Evolutionary conservation across 1,140 invertebrate genomes (phyloP), one percentile per base, ranked within the genome.

Genomic region (Lysiphlebus fabarum): DNA sequence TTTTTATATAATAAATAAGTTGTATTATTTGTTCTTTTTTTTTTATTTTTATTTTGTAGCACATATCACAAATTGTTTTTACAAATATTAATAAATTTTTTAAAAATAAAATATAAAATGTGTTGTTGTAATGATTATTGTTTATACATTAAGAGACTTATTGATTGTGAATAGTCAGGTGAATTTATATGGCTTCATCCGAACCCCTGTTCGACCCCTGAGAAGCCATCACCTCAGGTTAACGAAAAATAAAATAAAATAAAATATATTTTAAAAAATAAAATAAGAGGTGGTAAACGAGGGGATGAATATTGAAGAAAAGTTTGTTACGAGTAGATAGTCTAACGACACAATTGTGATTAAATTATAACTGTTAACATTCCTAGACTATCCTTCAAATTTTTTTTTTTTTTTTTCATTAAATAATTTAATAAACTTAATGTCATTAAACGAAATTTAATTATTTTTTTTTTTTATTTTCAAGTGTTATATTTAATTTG

Each of bases 291-390:
- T 49, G 47, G 40, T 37, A 12, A 49, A n/a, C 14, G 12, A 51
- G 49, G 17, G 17, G 17, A 26, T 26, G 17, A 10, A 8, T 7
- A 17, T 17, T 33, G 45, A 38, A 38, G 36, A 51, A 12, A 53
- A 54, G 42, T 34, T 45, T 49, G 56, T 38, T 37, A 48, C 40
- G 56, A 44, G 7, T 7, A 11, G 7, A 11, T 40, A 40, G 33
- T 38, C 9, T 26, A 36, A 49, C 51, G 49, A 63, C 53, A 47
- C 49, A 53, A 53, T 58, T 49, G 66, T 67, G 64, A 67, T 69
- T 67, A 64, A 61, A 67, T 69, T 67, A 60, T 51, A 44, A 59
- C 58, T 54, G 53, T 53, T 60, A 40, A 37, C 58, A 60, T 51
- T 45, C 40, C 43, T 38, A 45, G 37, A 12, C 43, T 56, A 47